These are phyloP conservation scores for Acrocephalus arundinaceus DNA, from an alignment of 2,113 vertebrate genomes.

Conservation along the genomic window DNA sequence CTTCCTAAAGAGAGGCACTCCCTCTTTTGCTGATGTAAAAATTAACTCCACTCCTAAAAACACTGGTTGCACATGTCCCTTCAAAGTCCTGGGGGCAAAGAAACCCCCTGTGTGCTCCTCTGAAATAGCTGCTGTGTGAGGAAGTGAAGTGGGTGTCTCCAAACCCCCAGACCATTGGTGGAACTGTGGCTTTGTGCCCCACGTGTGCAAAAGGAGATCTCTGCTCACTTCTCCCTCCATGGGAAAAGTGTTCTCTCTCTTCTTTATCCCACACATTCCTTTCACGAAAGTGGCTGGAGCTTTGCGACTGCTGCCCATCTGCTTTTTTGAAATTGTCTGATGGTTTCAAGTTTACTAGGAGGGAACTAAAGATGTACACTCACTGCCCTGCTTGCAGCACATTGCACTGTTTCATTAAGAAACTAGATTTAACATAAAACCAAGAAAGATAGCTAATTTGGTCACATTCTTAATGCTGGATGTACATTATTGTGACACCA, in stretches of 20 bases:
- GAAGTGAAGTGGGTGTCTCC: not conserved
- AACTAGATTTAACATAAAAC: not conserved
- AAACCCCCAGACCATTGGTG: not conserved
- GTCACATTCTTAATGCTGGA: not conserved
- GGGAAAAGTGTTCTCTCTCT: rapidly evolving
- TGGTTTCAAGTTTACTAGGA: not conserved
- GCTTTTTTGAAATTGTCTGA: not conserved
- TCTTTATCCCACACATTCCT: not conserved
- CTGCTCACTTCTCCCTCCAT: not conserved
- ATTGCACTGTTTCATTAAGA: not conserved
- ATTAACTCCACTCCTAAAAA: not conserved
- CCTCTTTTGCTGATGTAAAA: not conserved
- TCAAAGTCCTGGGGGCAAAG: not conserved
- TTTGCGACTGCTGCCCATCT: not conserved
- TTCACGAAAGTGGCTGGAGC: not conserved
- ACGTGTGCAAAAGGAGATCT: rapidly evolving
- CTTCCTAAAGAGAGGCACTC: not conserved
- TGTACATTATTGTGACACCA: not conserved
- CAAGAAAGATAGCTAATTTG: not conserved
- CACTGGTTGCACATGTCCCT: not conserved
- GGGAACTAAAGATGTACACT: not conserved
- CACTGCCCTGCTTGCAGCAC: not conserved
- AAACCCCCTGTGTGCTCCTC: not conserved
- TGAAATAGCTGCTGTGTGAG: not conserved
- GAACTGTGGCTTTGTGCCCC: not conserved